Base-by-base conservation (phyloP, 2,888 invertebrate species). In the Protonemura montana region DNA sequence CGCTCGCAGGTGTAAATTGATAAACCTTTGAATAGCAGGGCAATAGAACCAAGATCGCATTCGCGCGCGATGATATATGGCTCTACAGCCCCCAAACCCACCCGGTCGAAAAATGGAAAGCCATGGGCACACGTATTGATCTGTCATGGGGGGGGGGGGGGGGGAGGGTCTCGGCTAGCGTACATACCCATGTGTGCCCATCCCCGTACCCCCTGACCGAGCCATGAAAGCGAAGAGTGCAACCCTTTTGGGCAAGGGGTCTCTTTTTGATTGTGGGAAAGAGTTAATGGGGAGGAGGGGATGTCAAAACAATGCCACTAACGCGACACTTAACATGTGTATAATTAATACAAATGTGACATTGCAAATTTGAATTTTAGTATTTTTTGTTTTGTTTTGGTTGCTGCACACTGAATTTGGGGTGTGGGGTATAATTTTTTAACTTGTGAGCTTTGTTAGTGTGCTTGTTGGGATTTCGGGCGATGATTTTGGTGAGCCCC, bases 311-410 rank as follows among this genome's bases (percentile, higher is more conserved):
- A 59, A 59, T 59, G 21, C 59, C 59, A 59, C 21, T 59, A 59
- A 59, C 59, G 59, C 59, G 2, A 3, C 6, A 21, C 59, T 59
- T 21, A 59, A 59, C 59, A 59, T 2, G 59, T 10, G 59, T 16
- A 59, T 59, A 59, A 59, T 59, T 59, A 59, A 59, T 7, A 59
- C 59, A 59, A 59, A 59, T 59, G 59, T 59, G 59, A 59, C 59
- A 59, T 21, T 10, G 35, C 3, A 10, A 35, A 35, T 35, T 35
- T 35, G 59, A 59, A 59, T 59, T 59, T 59, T 59, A 59, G 59
- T 59, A 16, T 59, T 59, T 35, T 35, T 3, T 35, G 35, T 35
- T 35, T 35, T 35, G 35, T 35, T 35, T 35, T 35, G 3, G 35
- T 35, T 35, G 35, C 10, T 10, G 35, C 5, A 35, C 3, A 10